These are phyloP conservation scores for Mustela nigripes DNA, from an alignment of 2,113 vertebrate species.

Conservation along the genomic window DNA sequence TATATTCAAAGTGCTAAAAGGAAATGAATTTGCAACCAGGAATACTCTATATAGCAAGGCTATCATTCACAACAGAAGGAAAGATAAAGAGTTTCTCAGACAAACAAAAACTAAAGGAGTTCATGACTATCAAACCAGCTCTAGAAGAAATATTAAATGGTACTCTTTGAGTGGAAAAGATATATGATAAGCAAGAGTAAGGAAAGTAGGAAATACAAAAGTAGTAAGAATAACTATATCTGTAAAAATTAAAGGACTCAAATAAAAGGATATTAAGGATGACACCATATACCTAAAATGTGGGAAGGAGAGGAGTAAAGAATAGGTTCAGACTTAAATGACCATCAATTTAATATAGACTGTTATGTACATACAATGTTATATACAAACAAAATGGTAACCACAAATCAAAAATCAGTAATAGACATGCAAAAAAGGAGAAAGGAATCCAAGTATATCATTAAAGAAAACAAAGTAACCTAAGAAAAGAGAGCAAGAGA, in stretches of 20 bases:
- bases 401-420: neutral
- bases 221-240: neutral
- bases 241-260: neutral
- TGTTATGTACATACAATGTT: neutral
- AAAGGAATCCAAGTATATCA: no score
- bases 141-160: neutral
- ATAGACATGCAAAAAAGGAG: no score
- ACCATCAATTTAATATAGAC: neutral
- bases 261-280: neutral
- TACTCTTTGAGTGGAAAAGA: neutral
- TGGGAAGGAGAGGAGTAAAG: neutral
- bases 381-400: neutral
- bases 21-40: neutral
- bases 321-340: neutral
- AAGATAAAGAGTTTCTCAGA: neutral
- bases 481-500: no score
- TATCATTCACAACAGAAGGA: neutral
- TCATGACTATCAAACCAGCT: neutral
- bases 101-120: neutral
- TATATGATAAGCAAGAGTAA: neutral
- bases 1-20: neutral
- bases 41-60: neutral
- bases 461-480: no score
- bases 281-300: neutral
- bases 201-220: neutral